Evolutionary conservation across 2,797 vertebrate genomes (phyloP), one percentile per base, ranked within the genome.

Genomic region (Arctocebus calabarensis): DNA sequence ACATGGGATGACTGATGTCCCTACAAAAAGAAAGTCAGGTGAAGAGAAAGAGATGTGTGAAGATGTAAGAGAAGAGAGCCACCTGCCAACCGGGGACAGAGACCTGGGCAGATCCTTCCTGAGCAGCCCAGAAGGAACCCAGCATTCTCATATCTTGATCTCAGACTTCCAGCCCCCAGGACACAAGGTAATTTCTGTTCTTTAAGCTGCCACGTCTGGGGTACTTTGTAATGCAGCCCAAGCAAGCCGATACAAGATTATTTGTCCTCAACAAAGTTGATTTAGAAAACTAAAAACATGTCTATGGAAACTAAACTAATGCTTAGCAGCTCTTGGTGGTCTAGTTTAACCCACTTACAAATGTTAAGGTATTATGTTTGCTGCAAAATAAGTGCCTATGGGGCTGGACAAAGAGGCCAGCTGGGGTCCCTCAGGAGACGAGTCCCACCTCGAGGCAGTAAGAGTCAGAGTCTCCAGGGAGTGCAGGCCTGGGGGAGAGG

Each of bases 21-120:
- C 4, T 3, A 32, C 20, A 19, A 25, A 62, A 43, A 82, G 17
- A 82, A 13, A 12, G 19, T 9, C 25, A 11, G 0, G 1, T 82
- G 79, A 61, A 29, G 25, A 71, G 68, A 32, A 14, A 52, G 10
- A 55, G 25, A 32, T 12, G 14, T 3, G 22, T 19, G 32, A 88
- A 48, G 57, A 25, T 7, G 43, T 10, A 32, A 4, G 37, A 70
- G 13, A 74, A 61, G 37, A 88, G 9, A 7, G 40, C 29, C 32
- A 13, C 62, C 52, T 8, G 34, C 29, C 17, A 74, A 13, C 40
- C 25, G 9, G 19, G 20, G 22, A 71, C 23, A 48, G 40, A 10
- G 10, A 1, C 34, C 34, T 23, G 37, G 16, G 32, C 75, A 34
- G 10, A 10, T 3, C 55, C 34, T 40, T 13, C n/a, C n/a, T n/a